phyloP scores from a whole-genome alignment of 2,888 invertebrate species.

The Formica aserva region DNA sequence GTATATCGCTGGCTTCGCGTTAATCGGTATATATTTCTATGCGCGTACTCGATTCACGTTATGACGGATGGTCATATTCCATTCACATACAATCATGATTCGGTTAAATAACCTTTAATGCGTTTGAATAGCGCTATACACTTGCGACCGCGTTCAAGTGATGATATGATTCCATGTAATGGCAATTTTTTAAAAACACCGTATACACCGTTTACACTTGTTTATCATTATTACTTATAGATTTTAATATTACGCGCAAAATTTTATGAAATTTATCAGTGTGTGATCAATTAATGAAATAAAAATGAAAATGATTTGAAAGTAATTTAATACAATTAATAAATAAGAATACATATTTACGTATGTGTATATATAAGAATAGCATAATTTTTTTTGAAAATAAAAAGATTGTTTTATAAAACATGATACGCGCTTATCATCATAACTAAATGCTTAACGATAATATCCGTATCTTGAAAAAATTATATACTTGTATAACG shows the following conservation, averaged over 20 bases:
- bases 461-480: neutral
- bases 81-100: constrained; percentile 48
- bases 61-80: constrained; percentile 53
- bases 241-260: constrained; percentile 47
- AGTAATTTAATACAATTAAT: constrained; percentile 13
- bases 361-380: neutral
- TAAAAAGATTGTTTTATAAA: neutral
- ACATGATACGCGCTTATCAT: neutral
- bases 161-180: constrained; percentile 37
- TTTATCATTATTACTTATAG: constrained; percentile 21
- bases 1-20: neutral
- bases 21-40: constrained; percentile 4
- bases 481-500: neutral
- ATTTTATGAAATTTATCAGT: constrained; percentile 23
- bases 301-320: constrained; percentile 20
- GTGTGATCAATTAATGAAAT: constrained; percentile 24
- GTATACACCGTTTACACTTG: neutral
- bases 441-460: neutral
- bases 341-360: neutral
- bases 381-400: neutral
- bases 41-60: constrained; percentile 38
- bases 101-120: constrained; percentile 52
- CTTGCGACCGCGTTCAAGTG: constrained; percentile 37
- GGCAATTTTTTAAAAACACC: constrained; percentile 48
- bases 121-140: constrained; percentile 39